These are phyloP conservation scores for Crocallis elinguaria DNA, from an alignment of 2,888 invertebrate species.

Conservation along the genomic window DNA sequence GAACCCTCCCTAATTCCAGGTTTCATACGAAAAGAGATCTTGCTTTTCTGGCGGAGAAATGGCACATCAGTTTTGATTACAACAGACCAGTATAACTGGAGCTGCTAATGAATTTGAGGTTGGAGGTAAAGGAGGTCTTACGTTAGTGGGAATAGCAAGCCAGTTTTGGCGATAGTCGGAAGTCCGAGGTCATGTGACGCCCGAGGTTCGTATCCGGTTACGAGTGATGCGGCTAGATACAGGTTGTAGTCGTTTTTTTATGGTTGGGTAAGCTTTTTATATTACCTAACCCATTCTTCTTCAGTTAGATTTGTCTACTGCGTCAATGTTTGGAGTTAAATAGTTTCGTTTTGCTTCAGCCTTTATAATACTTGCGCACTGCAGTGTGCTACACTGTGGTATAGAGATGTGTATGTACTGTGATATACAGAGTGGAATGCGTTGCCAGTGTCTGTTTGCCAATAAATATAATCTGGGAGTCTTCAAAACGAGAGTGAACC, in stretches of 20 bases:
- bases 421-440: too few species aligned
- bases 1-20: conserved; percentile 24
- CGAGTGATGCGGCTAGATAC: conserved; percentile 46
- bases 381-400: too few species aligned
- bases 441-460: too few species aligned
- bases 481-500: too few species aligned
- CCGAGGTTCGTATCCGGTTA: conserved; percentile 61
- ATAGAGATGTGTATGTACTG: too few species aligned
- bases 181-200: conserved; percentile 67
- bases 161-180: conserved; percentile 62
- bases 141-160: conserved; percentile 51
- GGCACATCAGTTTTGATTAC: conserved; percentile 31
- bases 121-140: conserved; percentile 24
- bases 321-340: too few species aligned
- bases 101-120: conserved; percentile 3
- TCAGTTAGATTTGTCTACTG: not conserved
- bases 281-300: not conserved
- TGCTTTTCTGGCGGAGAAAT: conserved; percentile 21
- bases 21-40: conserved; percentile 1
- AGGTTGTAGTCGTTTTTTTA: conserved; percentile 34
- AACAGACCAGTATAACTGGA: conserved; percentile 18
- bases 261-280: conserved; percentile 24
- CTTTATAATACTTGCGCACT: too few species aligned
- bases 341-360: too few species aligned
- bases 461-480: too few species aligned